These are phyloP conservation scores for Platorchestia sp. DNA, from an alignment of 1,140 invertebrate species.

Conservation along the genomic window DNA sequence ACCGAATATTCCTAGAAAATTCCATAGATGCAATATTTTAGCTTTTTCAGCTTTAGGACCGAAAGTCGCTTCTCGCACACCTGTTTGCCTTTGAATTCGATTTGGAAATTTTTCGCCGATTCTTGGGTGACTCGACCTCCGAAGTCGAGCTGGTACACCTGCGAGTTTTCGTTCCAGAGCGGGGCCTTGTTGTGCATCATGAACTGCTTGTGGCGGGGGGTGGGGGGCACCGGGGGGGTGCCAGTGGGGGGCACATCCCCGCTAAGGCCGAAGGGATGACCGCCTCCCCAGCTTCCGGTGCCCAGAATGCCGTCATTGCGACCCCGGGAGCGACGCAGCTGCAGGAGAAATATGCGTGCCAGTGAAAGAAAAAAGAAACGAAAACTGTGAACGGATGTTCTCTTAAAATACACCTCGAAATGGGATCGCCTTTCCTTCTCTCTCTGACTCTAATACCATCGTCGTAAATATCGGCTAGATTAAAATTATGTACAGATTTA, in stretches of 20 bases:
- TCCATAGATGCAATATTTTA: neutral
- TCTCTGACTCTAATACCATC: neutral
- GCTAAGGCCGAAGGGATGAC: neutral
- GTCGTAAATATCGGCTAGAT: neutral
- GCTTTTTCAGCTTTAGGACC: neutral
- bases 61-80: neutral
- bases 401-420: too few relatives aligned
- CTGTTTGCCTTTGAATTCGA: conserved; percentile 83
- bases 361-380: neutral
- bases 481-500: neutral
- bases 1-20: too few relatives aligned
- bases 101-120: conserved; percentile 99
- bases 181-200: conserved; percentile 99
- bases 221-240: conserved; percentile 59
- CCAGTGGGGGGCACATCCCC: conserved; percentile 7
- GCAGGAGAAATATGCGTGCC: neutral
- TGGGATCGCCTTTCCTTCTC: neutral
- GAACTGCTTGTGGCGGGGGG: conserved; percentile 78
- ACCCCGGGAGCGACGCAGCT: conserved; percentile 67
- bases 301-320: conserved; percentile 57
- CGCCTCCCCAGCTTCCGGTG: conserved; percentile 53
- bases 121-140: conserved; percentile 99
- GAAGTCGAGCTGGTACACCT: conserved; percentile 99
- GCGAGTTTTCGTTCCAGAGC: conserved; percentile 99
- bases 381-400: too few relatives aligned